Evolutionary conservation across 2,888 invertebrate species (phyloP).

Genomic region (Notodromas monacha): DNA sequence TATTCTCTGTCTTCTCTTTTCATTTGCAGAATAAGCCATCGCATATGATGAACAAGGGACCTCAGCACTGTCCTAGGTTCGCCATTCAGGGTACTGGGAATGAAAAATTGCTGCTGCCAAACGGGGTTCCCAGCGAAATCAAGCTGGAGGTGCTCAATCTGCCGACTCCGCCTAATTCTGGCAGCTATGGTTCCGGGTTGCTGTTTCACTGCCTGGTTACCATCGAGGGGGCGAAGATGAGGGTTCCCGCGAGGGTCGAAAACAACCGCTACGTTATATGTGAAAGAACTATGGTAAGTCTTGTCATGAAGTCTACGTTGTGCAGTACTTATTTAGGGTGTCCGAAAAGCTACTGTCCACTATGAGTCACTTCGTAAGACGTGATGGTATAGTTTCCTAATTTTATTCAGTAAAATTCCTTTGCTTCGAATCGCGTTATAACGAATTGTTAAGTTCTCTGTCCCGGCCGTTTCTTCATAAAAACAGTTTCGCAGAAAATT

Average conservation of each 20-base stretch:
- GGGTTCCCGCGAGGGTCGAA: conserved; percentile 34
- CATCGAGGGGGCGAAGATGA: conserved; percentile 60
- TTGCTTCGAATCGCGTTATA: no score
- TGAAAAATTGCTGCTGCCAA: conserved; percentile 13
- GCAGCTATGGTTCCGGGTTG: conserved; percentile 12
- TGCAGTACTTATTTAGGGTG: no score
- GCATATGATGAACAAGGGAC: no score
- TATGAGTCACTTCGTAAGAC: no score
- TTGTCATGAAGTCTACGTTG: conserved; percentile 11
- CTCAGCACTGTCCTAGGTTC: conserved; percentile 13
- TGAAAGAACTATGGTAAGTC: conserved; percentile 44
- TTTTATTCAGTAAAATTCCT: no score
- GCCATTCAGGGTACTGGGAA: conserved; percentile 12
- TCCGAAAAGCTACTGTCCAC: no score
- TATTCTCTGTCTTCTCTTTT: no score
- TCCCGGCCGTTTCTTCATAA: no score
- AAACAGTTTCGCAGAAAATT: no score
- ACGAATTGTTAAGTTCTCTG: no score
- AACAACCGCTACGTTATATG: conserved; percentile 42
- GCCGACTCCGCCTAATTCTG: conserved; percentile 12
- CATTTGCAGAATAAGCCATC: no score
- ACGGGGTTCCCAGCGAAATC: conserved; percentile 13
- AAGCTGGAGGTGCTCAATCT: conserved; percentile 14
- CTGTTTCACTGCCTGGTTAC: conserved; percentile 20
- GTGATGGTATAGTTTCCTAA: no score